Base-by-base conservation (phyloP, 2,797 vertebrate species). In the Kryptolebias ocellatus region DNA sequence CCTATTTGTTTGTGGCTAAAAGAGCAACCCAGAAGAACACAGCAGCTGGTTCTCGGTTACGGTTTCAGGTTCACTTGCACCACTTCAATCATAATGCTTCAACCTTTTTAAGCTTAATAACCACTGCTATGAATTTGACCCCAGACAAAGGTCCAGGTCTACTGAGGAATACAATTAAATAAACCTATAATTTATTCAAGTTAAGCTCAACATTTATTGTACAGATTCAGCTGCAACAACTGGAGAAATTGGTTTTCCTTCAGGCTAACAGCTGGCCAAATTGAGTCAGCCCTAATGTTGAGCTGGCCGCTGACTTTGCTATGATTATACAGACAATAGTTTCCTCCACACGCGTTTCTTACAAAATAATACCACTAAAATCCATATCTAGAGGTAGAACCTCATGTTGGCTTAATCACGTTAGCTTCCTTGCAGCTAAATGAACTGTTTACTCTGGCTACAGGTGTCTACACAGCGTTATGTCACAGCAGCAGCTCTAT, bases 31-130 rank as follows among this genome's bases (percentile, higher is more conserved):
- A 64, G 17, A 17, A 64, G 60, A 28, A 51, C 57, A 51, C 17
- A 72, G 14, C 88, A 90, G 82, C 78, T 90, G 91, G 81, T 83
- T 91, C 65, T 90, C 86, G 68, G 83, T 90, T 83, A 28, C 74
- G 70, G 16, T 61, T 53, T 31, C 51, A n/a, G 24, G 3, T 55
- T 49, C 7, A 10, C n/a, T 9, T 20, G 49, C 39, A 24, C 6
- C 46, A 7, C 10, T 18, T 17, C 8, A 49, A 31, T 37, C 16
- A 10, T 11, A 20, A 31, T n/a, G 0, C 24, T 12, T 1, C 1
- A 12, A 10, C 11, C 39, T 10, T 39, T 42, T 42, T 42, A 42
- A 12, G 39, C 14, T 42, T 42, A 42, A 42, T 12, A 11, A 42
- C 39, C 12, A 14, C 39, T 42, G 39, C 39, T 42, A 3, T 42